A percentile compares a stretch with the other conserved stretches of the same genome.
Conservation (phyloP, 92 coral and sea anemone genomes). For the Meandrina meandrites region DNA sequence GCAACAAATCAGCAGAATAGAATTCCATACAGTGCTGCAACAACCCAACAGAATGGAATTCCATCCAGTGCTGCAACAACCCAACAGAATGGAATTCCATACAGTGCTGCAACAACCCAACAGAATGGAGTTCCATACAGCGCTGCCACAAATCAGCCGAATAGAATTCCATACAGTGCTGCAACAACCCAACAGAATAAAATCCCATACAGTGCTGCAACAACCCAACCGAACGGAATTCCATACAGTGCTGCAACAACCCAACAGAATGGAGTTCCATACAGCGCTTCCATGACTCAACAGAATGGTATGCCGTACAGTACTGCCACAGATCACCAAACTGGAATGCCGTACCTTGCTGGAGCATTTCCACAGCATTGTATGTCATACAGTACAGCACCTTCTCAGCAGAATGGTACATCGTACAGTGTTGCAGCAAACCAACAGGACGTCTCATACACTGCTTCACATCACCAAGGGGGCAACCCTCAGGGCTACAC, state of each 20-base stretch:
- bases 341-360: background rate
- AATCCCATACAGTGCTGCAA: background rate
- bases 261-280: background rate
- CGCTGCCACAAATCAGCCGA: background rate
- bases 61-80: background rate
- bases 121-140: background rate
- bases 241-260: background rate
- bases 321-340: background rate
- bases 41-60: constrained; percentile 5
- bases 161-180: background rate
- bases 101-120: background rate
- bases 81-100: background rate
- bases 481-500: background rate
- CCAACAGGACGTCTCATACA: constrained; percentile 17
- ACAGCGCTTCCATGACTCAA: background rate
- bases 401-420: background rate
- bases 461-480: constrained; percentile 1
- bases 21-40: background rate
- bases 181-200: background rate
- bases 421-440: background rate
- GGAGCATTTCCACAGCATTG: background rate
- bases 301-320: background rate
- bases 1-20: background rate
- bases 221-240: background rate
- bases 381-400: background rate